Evolutionary conservation across 2,797 vertebrate genomes (phyloP).

Genomic region (Amniataba percoides): DNA sequence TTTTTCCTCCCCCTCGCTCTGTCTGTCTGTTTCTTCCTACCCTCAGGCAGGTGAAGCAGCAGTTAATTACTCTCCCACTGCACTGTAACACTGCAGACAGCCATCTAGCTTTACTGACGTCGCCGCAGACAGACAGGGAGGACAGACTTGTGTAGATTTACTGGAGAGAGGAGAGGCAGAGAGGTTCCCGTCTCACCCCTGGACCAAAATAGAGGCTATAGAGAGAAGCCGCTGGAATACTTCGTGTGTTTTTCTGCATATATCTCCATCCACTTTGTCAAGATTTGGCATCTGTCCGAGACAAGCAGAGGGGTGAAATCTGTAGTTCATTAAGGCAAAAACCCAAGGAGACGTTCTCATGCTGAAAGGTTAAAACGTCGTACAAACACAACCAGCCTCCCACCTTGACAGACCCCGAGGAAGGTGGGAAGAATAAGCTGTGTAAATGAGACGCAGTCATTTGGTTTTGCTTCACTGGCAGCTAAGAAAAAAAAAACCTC

Average conservation of each 20-base stretch:
- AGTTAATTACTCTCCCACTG: constrained; percentile 57
- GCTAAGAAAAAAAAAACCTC: constrained; percentile 9
- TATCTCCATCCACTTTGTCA: constrained; percentile 28
- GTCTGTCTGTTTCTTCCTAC: constrained; percentile 29
- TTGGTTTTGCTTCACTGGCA: constrained; percentile 35
- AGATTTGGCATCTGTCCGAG: constrained; percentile 33
- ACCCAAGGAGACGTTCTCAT: constrained; percentile 25
- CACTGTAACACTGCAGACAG: constrained; percentile 35
- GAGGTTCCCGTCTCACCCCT: constrained; percentile 53
- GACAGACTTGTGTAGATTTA: constrained; percentile 54
- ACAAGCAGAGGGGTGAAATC: constrained; percentile 4
- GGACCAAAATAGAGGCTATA: constrained; percentile 50
- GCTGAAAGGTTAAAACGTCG: constrained; percentile 44
- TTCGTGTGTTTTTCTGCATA: constrained; percentile 32
- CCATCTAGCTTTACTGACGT: constrained; percentile 39
- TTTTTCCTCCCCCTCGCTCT: constrained; percentile 9
- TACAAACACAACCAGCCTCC: constrained; percentile 31
- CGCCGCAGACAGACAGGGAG: constrained; percentile 48
- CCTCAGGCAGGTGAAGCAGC: constrained; percentile 55
- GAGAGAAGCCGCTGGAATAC: constrained; percentile 48
- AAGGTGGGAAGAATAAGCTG: constrained; percentile 25
- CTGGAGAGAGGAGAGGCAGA: constrained; percentile 47
- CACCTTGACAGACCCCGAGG: constrained; percentile 22
- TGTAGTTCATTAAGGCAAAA: constrained; percentile 39
- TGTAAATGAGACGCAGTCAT: constrained; percentile 38